Evolutionary conservation across 2,797 vertebrate genomes (phyloP), one percentile per base, ranked within the genome.

Genomic region (Danionella dracula): DNA sequence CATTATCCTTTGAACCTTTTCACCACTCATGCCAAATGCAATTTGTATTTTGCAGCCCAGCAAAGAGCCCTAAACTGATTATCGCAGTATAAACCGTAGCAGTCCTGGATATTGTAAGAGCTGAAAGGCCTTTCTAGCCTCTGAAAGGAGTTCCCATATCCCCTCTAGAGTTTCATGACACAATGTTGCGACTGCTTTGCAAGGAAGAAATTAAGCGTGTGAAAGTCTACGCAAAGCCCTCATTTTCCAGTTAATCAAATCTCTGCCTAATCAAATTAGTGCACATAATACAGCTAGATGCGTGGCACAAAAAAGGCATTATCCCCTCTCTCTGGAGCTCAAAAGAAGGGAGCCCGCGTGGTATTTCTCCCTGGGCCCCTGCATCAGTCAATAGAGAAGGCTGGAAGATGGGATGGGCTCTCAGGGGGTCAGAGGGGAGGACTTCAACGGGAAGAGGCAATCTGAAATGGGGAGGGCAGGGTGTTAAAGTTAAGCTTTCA

Each of bases 161-260:
- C 94, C 93, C 94, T 95, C 92, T n/a, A 88, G 93, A 96, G 94
- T 93, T 96, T 95, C 94, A 93, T 92, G 91, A 95, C 94, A 96
- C 94, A 95, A 94, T 94, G 94, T 96, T 97, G 94, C 92, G 88
- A 93, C 94, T 96, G 93, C 93, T 95, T 95, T 95, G 94, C 93
- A 94, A 93, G 93, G 93, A 94, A 95, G 96, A 97, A 98, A 98
- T 97, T 95, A 97, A 98, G 94, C 93, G 92, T 98, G 94, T 95
- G 95, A 98, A 97, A 95, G 93, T 96, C 94, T 97, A 93, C 91
- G 94, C 94, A 97, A 96, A 97, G 94, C 93, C 93, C 94, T 96
- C 94, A 97, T 98, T 98, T 97, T 98, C 94, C 94, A 97, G 94
- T 95, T 98, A 98, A 98, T 98, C 95, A 96, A 97, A 98, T 98